Evolutionary conservation across 2,797 vertebrate genomes (phyloP).

Genomic region (Cossypha caffra): DNA sequence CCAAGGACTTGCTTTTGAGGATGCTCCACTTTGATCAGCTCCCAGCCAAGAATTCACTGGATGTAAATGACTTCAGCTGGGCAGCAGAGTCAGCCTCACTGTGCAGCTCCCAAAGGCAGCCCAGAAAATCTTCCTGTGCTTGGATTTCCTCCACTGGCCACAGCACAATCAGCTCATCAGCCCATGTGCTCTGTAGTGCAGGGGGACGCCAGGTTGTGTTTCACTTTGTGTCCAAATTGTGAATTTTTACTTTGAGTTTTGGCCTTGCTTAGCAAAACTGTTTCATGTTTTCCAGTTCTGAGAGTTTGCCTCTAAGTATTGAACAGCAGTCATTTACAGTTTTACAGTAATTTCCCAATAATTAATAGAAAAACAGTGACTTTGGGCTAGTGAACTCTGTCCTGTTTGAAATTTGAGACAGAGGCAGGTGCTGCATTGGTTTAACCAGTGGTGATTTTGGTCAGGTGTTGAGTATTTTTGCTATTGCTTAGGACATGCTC

Average conservation of each 20-base stretch:
- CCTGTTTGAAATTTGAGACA: background rate
- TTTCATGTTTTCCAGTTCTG: background rate
- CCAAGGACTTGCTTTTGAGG: background rate
- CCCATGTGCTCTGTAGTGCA: background rate
- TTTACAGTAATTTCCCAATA: background rate
- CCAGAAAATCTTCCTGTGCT: background rate
- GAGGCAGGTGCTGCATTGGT: background rate
- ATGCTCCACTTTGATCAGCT: background rate
- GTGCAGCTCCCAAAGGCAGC: background rate
- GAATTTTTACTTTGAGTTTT: background rate
- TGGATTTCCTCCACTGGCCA: background rate
- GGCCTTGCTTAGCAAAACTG: background rate
- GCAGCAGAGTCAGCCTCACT: background rate
- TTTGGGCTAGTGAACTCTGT: background rate
- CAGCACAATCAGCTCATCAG: fast-evolving
- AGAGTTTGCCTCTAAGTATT: background rate
- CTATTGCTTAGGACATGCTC: background rate
- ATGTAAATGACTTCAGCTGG: background rate
- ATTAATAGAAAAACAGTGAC: background rate
- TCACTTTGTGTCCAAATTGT: background rate
- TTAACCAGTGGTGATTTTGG: background rate
- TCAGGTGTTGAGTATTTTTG: background rate
- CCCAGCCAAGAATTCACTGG: background rate
- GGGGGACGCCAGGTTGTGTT: background rate
- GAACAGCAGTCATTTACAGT: background rate